Evolutionary conservation across 1,140 invertebrate species (phyloP).

Genomic region (Cydia splendana): DNA sequence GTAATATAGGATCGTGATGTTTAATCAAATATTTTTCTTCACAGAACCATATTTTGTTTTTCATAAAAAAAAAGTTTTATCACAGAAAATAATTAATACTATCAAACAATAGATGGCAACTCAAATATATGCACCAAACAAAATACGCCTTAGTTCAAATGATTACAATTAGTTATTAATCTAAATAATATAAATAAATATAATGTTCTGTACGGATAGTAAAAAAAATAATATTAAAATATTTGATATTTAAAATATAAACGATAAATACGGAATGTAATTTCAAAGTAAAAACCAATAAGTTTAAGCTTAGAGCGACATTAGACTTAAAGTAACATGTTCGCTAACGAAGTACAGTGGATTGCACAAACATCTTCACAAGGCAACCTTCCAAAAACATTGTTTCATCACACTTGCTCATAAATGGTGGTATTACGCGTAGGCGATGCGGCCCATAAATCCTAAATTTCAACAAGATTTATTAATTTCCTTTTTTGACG

Average conservation of each 20-base stretch:
- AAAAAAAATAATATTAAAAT: constrained; percentile 26
- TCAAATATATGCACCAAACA: constrained; percentile 62
- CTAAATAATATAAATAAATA: constrained; percentile 28
- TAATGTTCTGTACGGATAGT: constrained; percentile 23
- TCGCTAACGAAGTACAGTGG: not conserved
- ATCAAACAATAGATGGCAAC: constrained; percentile 69
- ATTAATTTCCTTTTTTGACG: too few species aligned
- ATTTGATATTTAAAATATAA: constrained; percentile 25
- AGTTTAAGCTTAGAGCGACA: not conserved
- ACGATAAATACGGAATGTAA: constrained; percentile 23
- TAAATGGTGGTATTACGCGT: too few species aligned
- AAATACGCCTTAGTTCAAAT: constrained; percentile 43
- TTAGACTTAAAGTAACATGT: constrained; percentile 26
- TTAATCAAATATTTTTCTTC: constrained; percentile 33
- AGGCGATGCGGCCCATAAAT: too few species aligned
- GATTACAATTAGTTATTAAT: constrained; percentile 32
- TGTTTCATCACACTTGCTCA: too few species aligned
- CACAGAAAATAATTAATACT: constrained; percentile 75
- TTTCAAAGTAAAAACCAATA: constrained; percentile 21
- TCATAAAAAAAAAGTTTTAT: constrained; percentile 52
- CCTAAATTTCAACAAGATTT: too few species aligned
- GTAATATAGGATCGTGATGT: constrained; percentile 34
- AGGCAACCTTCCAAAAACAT: too few species aligned
- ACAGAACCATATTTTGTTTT: constrained; percentile 35
- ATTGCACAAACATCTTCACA: too few species aligned